Evolutionary conservation across 1,140 invertebrate genomes (phyloP).

Genomic region (Atopsyche davidsoni): DNA sequence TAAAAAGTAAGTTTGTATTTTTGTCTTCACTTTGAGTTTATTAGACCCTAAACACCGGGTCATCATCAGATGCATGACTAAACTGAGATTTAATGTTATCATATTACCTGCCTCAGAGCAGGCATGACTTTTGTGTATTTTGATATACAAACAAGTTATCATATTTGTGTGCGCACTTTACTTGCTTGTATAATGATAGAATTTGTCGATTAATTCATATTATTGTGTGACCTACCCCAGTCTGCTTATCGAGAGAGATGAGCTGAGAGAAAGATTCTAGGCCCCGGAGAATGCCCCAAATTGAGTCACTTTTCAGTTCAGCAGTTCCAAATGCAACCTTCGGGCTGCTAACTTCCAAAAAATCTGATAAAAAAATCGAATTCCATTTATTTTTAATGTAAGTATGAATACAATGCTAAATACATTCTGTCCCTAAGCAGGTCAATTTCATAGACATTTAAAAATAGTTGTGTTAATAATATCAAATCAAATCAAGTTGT

Average conservation of each 20-base stretch:
- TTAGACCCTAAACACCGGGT: too few relatives aligned
- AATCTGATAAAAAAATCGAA: conserved; percentile 34
- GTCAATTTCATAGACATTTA: background rate
- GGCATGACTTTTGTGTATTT: too few relatives aligned
- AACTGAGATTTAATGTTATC: too few relatives aligned
- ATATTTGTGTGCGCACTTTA: too few relatives aligned
- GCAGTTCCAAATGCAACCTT: conserved; percentile 29
- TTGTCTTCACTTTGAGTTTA: too few relatives aligned
- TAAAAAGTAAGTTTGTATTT: too few relatives aligned
- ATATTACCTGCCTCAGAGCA: too few relatives aligned
- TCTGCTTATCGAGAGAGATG: conserved; percentile 48
- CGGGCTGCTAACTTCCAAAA: conserved; percentile 34
- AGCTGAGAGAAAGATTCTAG: conserved; percentile 75
- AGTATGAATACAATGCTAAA: background rate
- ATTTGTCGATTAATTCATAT: too few relatives aligned
- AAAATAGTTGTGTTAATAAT: background rate
- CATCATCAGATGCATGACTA: too few relatives aligned
- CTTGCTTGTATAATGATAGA: too few relatives aligned
- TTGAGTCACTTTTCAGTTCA: conserved; percentile 41
- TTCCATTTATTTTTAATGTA: background rate
- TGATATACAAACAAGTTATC: too few relatives aligned
- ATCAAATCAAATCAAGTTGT: background rate
- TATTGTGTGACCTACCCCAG: too few relatives aligned
- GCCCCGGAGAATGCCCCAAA: conserved; percentile 75
- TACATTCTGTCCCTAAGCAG: background rate